Evolutionary conservation across 2,888 invertebrate genomes (phyloP).

Genomic region (Drosophila affinis): DNA sequence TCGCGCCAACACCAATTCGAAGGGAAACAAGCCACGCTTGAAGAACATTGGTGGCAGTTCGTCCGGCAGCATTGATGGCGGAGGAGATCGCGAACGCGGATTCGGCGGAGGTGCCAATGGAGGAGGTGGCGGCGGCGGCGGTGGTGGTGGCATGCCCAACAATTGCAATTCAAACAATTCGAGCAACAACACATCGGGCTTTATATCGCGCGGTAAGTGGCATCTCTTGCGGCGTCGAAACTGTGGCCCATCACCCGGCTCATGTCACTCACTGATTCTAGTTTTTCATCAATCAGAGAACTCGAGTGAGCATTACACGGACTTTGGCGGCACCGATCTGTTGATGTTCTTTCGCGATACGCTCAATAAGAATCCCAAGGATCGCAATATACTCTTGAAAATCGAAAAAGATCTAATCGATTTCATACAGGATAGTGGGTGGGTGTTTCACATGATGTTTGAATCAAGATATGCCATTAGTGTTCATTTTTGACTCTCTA

Average conservation of each 20-base stretch:
- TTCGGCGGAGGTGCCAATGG: slow-evolving; percentile 13
- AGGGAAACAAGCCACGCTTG: slow-evolving; percentile 83
- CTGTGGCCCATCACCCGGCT: slow-evolving; percentile 27
- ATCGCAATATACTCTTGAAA: slow-evolving; percentile 92
- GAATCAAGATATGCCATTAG: neutral
- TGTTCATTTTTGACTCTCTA: neutral
- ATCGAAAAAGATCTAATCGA: slow-evolving; percentile 94
- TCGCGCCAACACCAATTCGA: slow-evolving; percentile 83
- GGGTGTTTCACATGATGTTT: slow-evolving; percentile 60
- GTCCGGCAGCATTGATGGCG: slow-evolving; percentile 84
- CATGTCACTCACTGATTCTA: slow-evolving; percentile 69
- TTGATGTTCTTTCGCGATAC: slow-evolving; percentile 95
- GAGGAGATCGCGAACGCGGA: slow-evolving; percentile 4
- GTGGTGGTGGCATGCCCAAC: slow-evolving; percentile 68
- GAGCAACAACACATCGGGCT: slow-evolving; percentile 85
- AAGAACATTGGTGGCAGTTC: slow-evolving; percentile 83
- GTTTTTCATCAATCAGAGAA: slow-evolving; percentile 86
- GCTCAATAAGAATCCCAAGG: slow-evolving; percentile 94
- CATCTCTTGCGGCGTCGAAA: slow-evolving; percentile 13
- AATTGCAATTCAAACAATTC: slow-evolving; percentile 75
- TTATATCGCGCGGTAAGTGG: slow-evolving; percentile 85
- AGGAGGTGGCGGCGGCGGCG: slow-evolving; percentile 24
- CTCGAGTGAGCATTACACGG: slow-evolving; percentile 90
- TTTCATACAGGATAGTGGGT: slow-evolving; percentile 93
- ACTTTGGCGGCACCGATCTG: slow-evolving; percentile 91